Evolutionary conservation across 2,888 invertebrate species (phyloP), one percentile per base, ranked within the genome.

Genomic region (Creontiades dilutus): DNA sequence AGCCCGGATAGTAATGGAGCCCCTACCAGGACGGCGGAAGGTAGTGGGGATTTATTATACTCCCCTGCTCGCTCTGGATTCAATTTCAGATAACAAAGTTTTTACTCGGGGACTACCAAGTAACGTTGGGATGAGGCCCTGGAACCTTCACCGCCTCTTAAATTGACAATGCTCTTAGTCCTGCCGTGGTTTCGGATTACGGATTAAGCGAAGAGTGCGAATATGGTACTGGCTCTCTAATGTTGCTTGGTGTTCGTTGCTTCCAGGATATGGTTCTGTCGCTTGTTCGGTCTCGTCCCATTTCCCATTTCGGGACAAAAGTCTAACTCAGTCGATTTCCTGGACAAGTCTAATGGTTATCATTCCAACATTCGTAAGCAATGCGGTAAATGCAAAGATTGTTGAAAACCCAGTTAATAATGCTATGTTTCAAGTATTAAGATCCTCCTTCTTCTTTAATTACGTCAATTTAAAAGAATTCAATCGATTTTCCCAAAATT

Each of bases 1-100:
- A n/a, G 57, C n/a, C n/a, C n/a, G 57, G 57, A 57, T 57, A 57
- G 57, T 57, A 57, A 57, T 57, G 57, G 57, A 57, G 57, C 57
- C 52, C n/a, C 57, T 37, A n/a, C 57, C 57, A 37, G 37, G 57
- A 16, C n/a, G 57, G 57, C 57, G 57, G 57, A 57, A 57, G 57
- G 57, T 57, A 57, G 57, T 16, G 57, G 57, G 57, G 57, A 57
- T 57, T 57, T 57, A 57, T 57, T 57, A 57, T 57, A 57, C n/a
- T 57, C 57, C 57, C 57, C n/a, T n/a, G 57, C 57, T 57, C 57
- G 57, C n/a, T 16, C 57, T 16, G 57, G 57, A 57, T 57, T 57
- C 57, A 57, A 57, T 57, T 57, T 57, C 57, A 57, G 57, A 57
- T 57, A 57, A 57, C 57, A 57, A 57, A 57, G 57, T 57, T 57